A percentile compares a stretch with the other conserved stretches of the same genome.
Conservation (phyloP, 2,113 vertebrate species). For the Tauraco erythrolophus region DNA sequence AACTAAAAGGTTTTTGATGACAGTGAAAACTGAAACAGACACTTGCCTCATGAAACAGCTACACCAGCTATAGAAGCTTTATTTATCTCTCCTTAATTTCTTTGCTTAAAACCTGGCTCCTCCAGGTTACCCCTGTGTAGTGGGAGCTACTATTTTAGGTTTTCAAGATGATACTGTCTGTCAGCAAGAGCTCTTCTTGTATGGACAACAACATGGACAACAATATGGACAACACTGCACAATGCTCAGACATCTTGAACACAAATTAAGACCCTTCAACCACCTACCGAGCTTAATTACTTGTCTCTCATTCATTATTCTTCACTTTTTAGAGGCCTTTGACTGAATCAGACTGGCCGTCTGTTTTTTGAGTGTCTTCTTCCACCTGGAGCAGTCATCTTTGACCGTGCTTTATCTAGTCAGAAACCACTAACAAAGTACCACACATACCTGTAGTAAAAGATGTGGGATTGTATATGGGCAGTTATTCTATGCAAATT, state of each 20-base stretch:
- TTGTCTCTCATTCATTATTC: neutral
- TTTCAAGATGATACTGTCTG: accelerated
- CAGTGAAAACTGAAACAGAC: neutral
- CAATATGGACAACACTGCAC: too few species aligned
- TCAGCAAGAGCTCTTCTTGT: neutral
- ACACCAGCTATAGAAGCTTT: neutral
- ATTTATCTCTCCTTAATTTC: neutral
- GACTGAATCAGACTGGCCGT: neutral
- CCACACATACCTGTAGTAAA: neutral
- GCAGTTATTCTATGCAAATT: neutral
- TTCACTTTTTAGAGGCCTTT: neutral
- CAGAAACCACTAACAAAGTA: neutral
- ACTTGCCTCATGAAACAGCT: neutral
- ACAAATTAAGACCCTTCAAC: neutral
- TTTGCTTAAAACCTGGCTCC: neutral
- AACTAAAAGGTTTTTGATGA: neutral
- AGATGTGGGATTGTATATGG: neutral
- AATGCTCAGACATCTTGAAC: neutral
- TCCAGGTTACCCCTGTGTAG: neutral
- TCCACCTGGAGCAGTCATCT: neutral
- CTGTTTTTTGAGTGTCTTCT: neutral
- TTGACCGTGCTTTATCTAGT: neutral
- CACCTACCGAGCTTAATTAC: neutral
- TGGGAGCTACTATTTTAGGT: neutral
- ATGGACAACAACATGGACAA: too few species aligned